Evolutionary conservation across 2,113 vertebrate genomes (phyloP), one percentile per base, ranked within the genome.

Genomic region (Planiliza haematocheilus): DNA sequence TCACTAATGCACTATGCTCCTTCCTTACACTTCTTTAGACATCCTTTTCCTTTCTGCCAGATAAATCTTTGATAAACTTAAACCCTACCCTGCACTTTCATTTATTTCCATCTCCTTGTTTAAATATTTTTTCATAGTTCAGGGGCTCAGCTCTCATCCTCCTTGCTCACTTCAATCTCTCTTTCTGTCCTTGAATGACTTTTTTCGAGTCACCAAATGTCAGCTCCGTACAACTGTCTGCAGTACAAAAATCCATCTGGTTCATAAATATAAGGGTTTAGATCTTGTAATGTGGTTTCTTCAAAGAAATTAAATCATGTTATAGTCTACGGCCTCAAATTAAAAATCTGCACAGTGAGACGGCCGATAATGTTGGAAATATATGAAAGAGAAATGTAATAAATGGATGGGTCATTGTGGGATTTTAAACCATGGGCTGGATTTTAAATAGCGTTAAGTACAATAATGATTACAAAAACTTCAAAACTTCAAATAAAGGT

Each of bases 51-150:
- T 55, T 67, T 81, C 39, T 18, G 43, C 10, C 43, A 65, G 70
- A 81, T 85, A 52, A 66, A 88, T 83, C 66, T 85, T 88, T 81
- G 53, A 85, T 75, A 46, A 56, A 75, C 59, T 81, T 51, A 63
- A 73, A 79, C 65, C 46, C 43, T 2, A 21, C 49, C 21, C 58
- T 59, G 61, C 77, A 77, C 65, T 55, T 77, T 72, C 70, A 73
- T 79, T 70, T 60, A 75, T 70, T 76, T 73, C 45, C 50, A 4
- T 57, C 56, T 76, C 13, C 38, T 70, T 53, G 69, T 71, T 82
- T 70, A 63, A 86, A 80, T 78, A 69, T 74, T 1, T 51, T 72
- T 76, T 58, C 43, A 61, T 70, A 52, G 55, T 66, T 59, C 30
- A 59, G 45, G 60, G 49, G 24, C 57, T 81, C 48, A 38, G 21